Conservation (phyloP, 2,113 vertebrate species). For the Anser brachyrhynchus region DNA sequence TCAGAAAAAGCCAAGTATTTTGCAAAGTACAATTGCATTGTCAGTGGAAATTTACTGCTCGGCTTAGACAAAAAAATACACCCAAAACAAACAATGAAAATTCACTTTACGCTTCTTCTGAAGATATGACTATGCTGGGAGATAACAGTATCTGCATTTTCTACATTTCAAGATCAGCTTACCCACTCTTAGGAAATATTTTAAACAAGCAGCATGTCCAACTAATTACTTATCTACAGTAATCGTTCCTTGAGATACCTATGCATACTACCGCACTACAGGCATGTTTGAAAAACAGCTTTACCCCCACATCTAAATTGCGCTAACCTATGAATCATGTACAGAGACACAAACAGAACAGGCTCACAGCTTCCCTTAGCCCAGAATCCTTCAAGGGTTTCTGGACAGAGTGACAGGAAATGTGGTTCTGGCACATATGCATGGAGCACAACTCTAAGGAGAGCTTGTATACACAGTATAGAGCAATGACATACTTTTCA, state of each 20-base stretch:
- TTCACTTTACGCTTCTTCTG: neutral
- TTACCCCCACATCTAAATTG: neutral
- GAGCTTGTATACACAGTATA: neutral
- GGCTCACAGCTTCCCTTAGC: neutral
- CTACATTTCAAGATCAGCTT: neutral
- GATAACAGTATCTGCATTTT: neutral
- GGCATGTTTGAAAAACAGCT: neutral
- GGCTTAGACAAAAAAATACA: neutral
- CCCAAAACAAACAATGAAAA: too few relatives aligned
- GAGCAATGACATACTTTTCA: neutral
- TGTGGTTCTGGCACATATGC: neutral
- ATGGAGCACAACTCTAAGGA: neutral
- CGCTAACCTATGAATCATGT: neutral
- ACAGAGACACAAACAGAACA: neutral
- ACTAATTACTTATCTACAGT: neutral
- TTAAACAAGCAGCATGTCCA: too few relatives aligned
- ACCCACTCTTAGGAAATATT: neutral
- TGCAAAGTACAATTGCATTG: neutral
- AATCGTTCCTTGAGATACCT: neutral
- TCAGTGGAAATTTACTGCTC: neutral
- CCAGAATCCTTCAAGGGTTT: neutral
- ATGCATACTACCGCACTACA: neutral
- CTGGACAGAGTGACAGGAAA: neutral
- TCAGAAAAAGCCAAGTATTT: neutral
- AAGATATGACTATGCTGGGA: neutral